A percentile compares a stretch with the other conserved stretches of the same genome.
These are phyloP conservation scores for Ctenoplectra terminalis DNA, from an alignment of 1,140 invertebrate species.

Conservation along the genomic window DNA sequence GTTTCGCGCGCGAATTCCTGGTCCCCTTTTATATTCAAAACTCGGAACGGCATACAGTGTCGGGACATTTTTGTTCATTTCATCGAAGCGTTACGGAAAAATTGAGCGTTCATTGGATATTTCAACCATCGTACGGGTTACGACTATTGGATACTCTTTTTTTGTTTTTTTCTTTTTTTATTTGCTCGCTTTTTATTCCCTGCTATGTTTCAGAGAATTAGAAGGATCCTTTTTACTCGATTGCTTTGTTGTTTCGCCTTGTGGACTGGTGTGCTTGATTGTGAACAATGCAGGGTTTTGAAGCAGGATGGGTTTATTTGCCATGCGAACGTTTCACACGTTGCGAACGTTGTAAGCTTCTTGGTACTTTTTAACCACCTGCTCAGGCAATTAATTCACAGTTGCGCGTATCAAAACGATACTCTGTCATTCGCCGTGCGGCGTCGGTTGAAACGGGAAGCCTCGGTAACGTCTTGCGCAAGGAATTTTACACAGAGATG, in stretches of 20 bases:
- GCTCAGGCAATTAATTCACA: too few relatives aligned
- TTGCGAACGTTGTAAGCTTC: not conserved
- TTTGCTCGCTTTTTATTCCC: too few relatives aligned
- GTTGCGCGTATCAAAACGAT: too few relatives aligned
- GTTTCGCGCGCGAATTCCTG: not conserved
- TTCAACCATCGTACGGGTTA: not conserved
- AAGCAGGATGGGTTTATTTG: not conserved
- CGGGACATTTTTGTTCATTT: not conserved
- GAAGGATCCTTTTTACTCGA: not conserved
- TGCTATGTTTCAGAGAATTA: not conserved
- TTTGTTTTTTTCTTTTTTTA: not conserved
- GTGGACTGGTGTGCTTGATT: not conserved
- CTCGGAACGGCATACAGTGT: not conserved
- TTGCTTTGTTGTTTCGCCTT: not conserved
- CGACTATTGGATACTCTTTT: not conserved
- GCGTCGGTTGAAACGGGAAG: too few relatives aligned
- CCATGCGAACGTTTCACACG: not conserved
- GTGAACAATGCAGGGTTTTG: not conserved
- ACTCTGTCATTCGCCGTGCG: too few relatives aligned
- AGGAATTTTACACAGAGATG: too few relatives aligned
- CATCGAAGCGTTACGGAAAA: not conserved
- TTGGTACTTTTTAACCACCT: not conserved
- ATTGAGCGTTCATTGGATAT: not conserved
- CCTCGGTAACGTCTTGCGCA: too few relatives aligned
- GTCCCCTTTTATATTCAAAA: not conserved